These are phyloP conservation scores for Synergus laeviventris DNA, from an alignment of 2,888 invertebrate genomes.

Conservation along the genomic window DNA sequence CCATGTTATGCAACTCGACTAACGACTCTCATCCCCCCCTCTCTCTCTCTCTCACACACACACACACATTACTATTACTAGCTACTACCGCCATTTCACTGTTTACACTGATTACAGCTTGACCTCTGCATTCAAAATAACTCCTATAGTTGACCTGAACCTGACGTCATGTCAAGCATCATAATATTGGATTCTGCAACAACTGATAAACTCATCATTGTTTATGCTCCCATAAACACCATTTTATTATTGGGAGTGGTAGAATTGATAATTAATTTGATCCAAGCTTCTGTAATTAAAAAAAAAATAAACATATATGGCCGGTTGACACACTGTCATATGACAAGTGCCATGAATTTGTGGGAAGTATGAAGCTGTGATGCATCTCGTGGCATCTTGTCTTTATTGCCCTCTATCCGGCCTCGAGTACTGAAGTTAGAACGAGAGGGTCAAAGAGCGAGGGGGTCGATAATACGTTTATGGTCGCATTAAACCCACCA, in stretches of 20 bases:
- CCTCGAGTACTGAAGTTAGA: conserved; percentile 42
- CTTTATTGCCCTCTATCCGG: conserved; percentile 52
- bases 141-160: background rate
- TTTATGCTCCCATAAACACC: background rate
- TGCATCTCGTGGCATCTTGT: conserved; percentile 50
- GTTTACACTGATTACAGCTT: conserved; percentile 8
- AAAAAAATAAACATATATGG: background rate
- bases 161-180: background rate
- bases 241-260: too few species aligned
- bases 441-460: conserved; percentile 41
- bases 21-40: background rate
- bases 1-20: background rate
- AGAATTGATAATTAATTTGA: too few species aligned
- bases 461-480: conserved; percentile 59
- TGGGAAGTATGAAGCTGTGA: conserved; percentile 36
- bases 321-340: background rate
- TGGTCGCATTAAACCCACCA: conserved; percentile 57
- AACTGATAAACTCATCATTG: background rate
- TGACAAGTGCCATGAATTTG: background rate
- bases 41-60: background rate
- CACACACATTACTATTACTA: background rate
- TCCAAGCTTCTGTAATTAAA: too few species aligned
- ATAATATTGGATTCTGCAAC: background rate
- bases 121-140: background rate
- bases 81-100: background rate